Conservation (phyloP, 2,113 vertebrate genomes). For the Oncorhynchus tshawytscha region DNA sequence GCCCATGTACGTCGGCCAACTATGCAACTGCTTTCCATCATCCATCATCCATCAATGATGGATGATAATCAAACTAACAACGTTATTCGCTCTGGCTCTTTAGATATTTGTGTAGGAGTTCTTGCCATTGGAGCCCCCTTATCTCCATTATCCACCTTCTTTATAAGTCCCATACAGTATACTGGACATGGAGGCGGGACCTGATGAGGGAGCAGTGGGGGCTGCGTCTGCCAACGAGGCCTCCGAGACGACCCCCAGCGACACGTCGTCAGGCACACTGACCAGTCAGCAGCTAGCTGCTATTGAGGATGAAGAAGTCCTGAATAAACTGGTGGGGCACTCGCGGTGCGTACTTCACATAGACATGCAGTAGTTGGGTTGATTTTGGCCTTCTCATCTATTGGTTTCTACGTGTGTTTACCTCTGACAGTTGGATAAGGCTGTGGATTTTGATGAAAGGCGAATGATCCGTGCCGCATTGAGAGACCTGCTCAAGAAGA, state of each 20-base stretch:
- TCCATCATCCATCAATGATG: no score
- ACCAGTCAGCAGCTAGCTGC: slow-evolving; percentile 75
- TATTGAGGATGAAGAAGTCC: slow-evolving; percentile 87
- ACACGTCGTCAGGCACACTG: slow-evolving; percentile 44
- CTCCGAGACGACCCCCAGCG: background rate
- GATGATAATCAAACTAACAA: no score
- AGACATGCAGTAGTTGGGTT: background rate
- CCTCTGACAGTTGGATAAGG: slow-evolving; percentile 79
- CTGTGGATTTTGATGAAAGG: slow-evolving; percentile 86
- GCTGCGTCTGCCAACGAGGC: slow-evolving; percentile 31
- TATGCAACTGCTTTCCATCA: no score
- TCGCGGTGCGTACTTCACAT: background rate
- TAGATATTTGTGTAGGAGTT: no score
- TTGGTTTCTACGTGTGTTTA: background rate
- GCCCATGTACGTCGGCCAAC: no score
- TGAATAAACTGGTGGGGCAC: slow-evolving; percentile 90
- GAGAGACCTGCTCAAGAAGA: slow-evolving; percentile 89
- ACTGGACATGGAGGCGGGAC: slow-evolving; percentile 50
- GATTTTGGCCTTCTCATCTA: no score
- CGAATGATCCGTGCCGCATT: slow-evolving; percentile 85
- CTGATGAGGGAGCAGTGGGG: slow-evolving; percentile 3
- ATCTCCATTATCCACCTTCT: background rate
- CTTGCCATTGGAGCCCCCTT: no score
- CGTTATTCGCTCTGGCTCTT: no score
- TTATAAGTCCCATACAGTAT: background rate